These are phyloP conservation scores for Ecdyonurus torrentis DNA, from an alignment of 2,888 invertebrate genomes.

Conservation along the genomic window DNA sequence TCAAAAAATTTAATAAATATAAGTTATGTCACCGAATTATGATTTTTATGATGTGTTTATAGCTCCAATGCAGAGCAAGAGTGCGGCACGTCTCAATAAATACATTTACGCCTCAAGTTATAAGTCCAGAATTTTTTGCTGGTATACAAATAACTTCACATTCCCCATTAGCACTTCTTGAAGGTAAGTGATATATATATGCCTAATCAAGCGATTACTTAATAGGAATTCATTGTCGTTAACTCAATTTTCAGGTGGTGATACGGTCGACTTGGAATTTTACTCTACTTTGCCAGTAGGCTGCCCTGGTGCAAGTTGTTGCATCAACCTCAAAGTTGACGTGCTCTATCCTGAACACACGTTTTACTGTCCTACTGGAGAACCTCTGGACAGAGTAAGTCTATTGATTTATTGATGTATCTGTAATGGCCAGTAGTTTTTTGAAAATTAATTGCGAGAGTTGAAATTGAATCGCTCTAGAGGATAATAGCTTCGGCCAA, in stretches of 20 bases:
- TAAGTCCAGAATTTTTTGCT: slow-evolving; percentile 17
- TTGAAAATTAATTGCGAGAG: no score
- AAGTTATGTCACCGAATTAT: not conserved
- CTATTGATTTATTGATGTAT: no score
- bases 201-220: no score
- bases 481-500: no score
- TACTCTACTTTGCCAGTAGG: slow-evolving; percentile 8
- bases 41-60: not conserved
- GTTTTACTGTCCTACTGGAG: slow-evolving; percentile 10
- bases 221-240: no score
- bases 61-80: slow-evolving; percentile 18
- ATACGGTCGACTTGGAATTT: slow-evolving; percentile 6
- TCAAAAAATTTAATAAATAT: not conserved
- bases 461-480: no score
- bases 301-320: slow-evolving; percentile 9
- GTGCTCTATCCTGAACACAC: slow-evolving; percentile 8
- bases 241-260: slow-evolving; percentile 5
- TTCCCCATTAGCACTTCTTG: slow-evolving; percentile 3
- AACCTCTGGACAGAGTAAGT: slow-evolving; percentile 11
- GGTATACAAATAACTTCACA: slow-evolving; percentile 11
- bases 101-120: slow-evolving; percentile 17
- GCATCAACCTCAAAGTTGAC: slow-evolving; percentile 10
- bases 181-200: slow-evolving; percentile 5
- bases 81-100: slow-evolving; percentile 18
- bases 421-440: no score